Evolutionary conservation across 2,113 vertebrate genomes (phyloP), one percentile per base, ranked within the genome.

Genomic region (Ascaphus truei): DNA sequence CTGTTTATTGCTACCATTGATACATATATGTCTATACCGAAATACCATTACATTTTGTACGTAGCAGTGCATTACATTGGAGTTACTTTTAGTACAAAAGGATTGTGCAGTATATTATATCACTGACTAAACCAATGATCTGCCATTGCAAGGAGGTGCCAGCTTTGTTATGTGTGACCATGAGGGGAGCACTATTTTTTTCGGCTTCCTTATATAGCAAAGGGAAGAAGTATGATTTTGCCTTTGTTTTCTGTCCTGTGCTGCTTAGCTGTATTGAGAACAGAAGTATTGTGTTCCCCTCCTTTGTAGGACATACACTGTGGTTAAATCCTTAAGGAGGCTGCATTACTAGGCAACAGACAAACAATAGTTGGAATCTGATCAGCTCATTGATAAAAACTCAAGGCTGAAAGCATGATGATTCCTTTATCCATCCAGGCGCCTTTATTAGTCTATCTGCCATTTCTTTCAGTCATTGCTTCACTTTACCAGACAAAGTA

Each of bases 301-400:
- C 57, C 65, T 72, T 76, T 79, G 81, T 80, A 80, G 59, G 63
- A 61, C 60, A 63, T 57, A 61, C 72, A 58, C 57, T 53, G 48
- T 56, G 63, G 72, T 84, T 71, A 80, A 81, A 80, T 78, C 76
- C 72, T 82, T 78, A 77, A 33, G 61, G 81, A 75, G 79, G 6
- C 37, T 16, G 43, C 62, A 64, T 73, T 74, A 50, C 90, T 76
- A 79, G 84, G 89, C 91, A 92, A 88, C 84, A 6, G 62, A 59
- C 72, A 47, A 76, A 71, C 79, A 65, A 86, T 53, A 77, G 75
- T 71, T 81, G 89, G 91, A 89, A 93, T 92, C 74, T 6, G 16
- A 76, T 64, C 29, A 20, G 71, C 76, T 85, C 90, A 82, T 87
- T 86, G 88, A 92, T 79, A 77, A 86, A 59, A 87, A 82, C 39